These are phyloP conservation scores for Erannis defoliaria DNA, from an alignment of 2,888 invertebrate genomes.

Conservation along the genomic window DNA sequence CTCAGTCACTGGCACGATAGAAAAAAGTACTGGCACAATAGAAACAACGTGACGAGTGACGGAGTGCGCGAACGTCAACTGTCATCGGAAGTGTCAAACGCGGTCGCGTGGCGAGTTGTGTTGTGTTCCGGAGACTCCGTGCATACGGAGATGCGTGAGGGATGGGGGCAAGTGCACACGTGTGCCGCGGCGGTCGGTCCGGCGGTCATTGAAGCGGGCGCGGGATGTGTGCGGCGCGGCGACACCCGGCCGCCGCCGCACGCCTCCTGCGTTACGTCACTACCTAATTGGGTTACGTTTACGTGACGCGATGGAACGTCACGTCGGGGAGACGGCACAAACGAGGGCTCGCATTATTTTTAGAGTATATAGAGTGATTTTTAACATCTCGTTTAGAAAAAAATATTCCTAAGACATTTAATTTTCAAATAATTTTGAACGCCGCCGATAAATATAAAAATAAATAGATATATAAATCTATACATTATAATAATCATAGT, in stretches of 20 bases:
- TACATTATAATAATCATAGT: too few species aligned
- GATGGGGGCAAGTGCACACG: slow-evolving; percentile 76
- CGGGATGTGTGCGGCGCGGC: slow-evolving; percentile 73
- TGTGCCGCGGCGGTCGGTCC: slow-evolving; percentile 88
- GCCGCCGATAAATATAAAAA: too few species aligned
- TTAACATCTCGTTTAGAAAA: too few species aligned
- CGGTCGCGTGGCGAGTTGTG: slow-evolving; percentile 52
- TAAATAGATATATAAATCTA: too few species aligned
- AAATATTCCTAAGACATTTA: too few species aligned
- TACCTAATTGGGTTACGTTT: slow-evolving; percentile 84
- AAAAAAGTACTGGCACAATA: slow-evolving; percentile 30
- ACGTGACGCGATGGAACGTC: slow-evolving; percentile 76
- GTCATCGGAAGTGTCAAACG: slow-evolving; percentile 59
- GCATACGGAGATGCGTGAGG: slow-evolving; percentile 81
- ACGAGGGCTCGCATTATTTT: slow-evolving; percentile 82
- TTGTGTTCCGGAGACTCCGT: too few species aligned
- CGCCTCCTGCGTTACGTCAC: slow-evolving; percentile 70
- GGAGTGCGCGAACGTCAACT: slow-evolving; percentile 61
- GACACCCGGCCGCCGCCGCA: slow-evolving; percentile 65
- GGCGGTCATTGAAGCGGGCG: slow-evolving; percentile 90
- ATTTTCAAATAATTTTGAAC: too few species aligned
- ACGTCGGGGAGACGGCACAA: slow-evolving; percentile 68
- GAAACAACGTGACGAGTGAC: slow-evolving; percentile 42
- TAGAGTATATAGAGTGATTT: too few species aligned
- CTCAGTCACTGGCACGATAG: slow-evolving; percentile 44